Conservation (phyloP, 2,888 invertebrate species). For the Dusona sp. region DNA sequence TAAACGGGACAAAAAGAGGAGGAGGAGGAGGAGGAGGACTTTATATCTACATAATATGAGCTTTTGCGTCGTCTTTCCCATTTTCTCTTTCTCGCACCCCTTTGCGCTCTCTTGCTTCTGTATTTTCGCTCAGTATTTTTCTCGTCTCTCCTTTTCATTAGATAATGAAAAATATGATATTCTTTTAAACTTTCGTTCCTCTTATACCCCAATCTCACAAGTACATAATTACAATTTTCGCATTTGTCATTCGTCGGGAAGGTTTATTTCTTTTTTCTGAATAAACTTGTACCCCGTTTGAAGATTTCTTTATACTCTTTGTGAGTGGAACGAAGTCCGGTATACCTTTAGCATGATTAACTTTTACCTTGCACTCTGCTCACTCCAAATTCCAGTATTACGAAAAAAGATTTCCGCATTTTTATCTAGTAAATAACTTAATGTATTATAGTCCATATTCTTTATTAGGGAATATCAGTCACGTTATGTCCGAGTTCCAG, state of each 20-base stretch:
- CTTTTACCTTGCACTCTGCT: constrained; percentile 31
- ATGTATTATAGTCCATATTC: neutral
- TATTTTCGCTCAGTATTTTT: constrained; percentile 13
- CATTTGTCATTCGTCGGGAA: constrained; percentile 26
- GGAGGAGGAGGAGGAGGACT: neutral
- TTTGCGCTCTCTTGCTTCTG: neutral
- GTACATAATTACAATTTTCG: constrained; percentile 39
- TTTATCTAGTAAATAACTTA: constrained; percentile 10
- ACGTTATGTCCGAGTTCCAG: constrained; percentile 17
- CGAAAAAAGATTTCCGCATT: constrained; percentile 54
- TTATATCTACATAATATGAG: constrained; percentile 57
- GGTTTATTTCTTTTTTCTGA: neutral
- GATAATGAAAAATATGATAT: constrained; percentile 64
- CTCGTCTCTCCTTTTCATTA: constrained; percentile 49
- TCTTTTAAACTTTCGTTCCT: constrained; percentile 45
- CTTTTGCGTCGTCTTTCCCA: constrained; percentile 8
- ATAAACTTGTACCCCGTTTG: neutral
- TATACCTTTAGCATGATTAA: constrained; percentile 56
- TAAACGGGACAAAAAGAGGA: constrained; percentile 23
- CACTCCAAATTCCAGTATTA: constrained; percentile 34
- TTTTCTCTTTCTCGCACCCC: neutral
- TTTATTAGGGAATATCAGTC: constrained; percentile 21
- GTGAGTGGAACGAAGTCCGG: constrained; percentile 2
- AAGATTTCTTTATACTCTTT: constrained; percentile 2
- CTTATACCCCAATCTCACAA: constrained; percentile 20